phyloP scores from a whole-genome alignment of 2,113 vertebrate species.

The Seriola dumerili region DNA sequence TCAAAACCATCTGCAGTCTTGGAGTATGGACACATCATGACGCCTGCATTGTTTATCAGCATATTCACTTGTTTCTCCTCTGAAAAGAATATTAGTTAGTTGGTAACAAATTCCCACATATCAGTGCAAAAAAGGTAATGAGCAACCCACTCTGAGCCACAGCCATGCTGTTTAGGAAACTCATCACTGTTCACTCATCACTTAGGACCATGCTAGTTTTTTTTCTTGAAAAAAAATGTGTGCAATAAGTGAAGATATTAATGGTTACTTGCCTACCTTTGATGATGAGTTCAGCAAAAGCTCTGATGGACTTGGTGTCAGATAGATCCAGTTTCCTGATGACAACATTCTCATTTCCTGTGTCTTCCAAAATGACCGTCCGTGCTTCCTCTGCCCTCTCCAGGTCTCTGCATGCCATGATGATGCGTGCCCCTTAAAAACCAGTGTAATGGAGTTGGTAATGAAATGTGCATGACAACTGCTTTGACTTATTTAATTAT shows the following conservation, averaged over 20 bases:
- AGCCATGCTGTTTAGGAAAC: too few species aligned
- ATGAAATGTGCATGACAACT: background rate
- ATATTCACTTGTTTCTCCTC: slow-evolving; percentile 85
- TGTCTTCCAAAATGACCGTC: slow-evolving; percentile 80
- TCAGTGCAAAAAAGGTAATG: background rate
- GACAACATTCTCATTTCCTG: slow-evolving; percentile 82
- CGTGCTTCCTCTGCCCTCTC: slow-evolving; percentile 82
- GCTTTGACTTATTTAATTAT: background rate
- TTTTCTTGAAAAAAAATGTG: too few species aligned
- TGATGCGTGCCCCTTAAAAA: slow-evolving; percentile 81
- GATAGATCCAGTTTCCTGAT: slow-evolving; percentile 84
- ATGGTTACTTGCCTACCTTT: slow-evolving; percentile 64
- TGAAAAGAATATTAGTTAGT: slow-evolving; percentile 54
- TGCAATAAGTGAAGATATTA: too few species aligned
- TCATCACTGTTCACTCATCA: too few species aligned
- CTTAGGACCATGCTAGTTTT: too few species aligned
- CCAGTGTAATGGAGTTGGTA: background rate
- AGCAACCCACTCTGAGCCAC: too few species aligned
- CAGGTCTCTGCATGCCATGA: slow-evolving; percentile 86
- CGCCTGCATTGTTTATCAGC: slow-evolving; percentile 86
- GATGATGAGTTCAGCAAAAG: slow-evolving; percentile 82
- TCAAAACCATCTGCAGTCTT: slow-evolving; percentile 85
- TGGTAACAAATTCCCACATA: background rate
- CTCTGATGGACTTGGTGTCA: slow-evolving; percentile 82
- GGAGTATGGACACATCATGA: slow-evolving; percentile 88